Evolutionary conservation across 1,140 invertebrate genomes (phyloP).

Genomic region (Achatina immaculata): DNA sequence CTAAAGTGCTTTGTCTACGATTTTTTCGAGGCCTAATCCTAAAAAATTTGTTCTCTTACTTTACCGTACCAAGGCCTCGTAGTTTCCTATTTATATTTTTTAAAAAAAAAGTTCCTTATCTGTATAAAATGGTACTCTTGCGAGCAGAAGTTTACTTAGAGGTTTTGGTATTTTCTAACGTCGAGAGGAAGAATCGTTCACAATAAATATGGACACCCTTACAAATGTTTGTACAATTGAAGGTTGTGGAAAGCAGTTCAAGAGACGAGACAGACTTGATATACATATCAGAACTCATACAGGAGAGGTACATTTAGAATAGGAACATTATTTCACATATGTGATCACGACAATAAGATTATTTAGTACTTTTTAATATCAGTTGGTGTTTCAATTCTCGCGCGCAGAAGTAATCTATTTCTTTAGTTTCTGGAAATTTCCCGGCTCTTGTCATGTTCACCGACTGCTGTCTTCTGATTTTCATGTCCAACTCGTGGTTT

Average conservation of each 20-base stretch:
- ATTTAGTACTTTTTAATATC: not conserved
- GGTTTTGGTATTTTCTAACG: too few relatives aligned
- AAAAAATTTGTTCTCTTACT: too few relatives aligned
- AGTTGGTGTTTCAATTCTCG: not conserved
- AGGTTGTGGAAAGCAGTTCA: conserved; percentile 3
- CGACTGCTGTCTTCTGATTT: not conserved
- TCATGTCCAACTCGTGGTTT: not conserved
- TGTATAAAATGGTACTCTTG: too few relatives aligned
- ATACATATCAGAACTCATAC: conserved; percentile 16
- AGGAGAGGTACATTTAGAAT: conserved; percentile 19
- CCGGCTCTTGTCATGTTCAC: not conserved
- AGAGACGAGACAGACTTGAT: conserved; percentile 6
- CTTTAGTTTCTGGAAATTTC: not conserved
- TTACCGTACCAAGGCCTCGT: too few relatives aligned
- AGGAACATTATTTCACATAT: not conserved
- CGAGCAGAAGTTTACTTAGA: too few relatives aligned
- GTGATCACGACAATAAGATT: not conserved
- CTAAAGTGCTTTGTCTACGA: too few relatives aligned
- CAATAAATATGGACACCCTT: too few relatives aligned
- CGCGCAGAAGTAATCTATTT: not conserved
- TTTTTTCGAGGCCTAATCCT: too few relatives aligned
- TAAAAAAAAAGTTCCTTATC: too few relatives aligned
- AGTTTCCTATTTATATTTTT: too few relatives aligned
- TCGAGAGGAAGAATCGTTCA: too few relatives aligned
- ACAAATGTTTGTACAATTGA: not conserved